Base-by-base conservation (phyloP, 2,797 vertebrate genomes). In the Rhynchonycteris naso region DNA sequence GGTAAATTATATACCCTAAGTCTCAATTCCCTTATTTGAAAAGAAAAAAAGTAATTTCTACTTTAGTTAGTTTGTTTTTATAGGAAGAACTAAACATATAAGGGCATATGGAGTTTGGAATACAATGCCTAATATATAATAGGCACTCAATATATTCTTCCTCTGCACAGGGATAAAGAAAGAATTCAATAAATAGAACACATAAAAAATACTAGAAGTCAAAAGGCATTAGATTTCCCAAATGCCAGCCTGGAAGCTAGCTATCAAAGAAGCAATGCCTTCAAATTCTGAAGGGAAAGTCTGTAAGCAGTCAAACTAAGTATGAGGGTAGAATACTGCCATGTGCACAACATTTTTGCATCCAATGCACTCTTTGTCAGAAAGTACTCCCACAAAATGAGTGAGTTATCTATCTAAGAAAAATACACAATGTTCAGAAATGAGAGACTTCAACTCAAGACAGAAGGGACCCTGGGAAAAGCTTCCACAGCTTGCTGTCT, bases 11-110 rank as follows among this genome's bases (percentile, higher is more conserved):
- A 82, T 13, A 50, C 7, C 35, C n/a, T 76, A 18, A 50, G 52
- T 76, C 63, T 47, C 75, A 81, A 8, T 33, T 86, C 16, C 24
- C 8, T 81, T 68, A 66, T 81, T 76, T 61, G 13, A 90, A 76
- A 88, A 66, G 24, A 71, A 38, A 66, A 92, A 94, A 91, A 85
- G 8, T 30, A 66, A 79, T 92, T 88, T 72, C 54, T 30, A 63
- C 7, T 66, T 88, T 69, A 75, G 18, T 13, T 33, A 26, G 58
- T 63, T 59, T 14, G 35, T 69, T 59, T 59, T 61, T 84, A 16
- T 35, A 47, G 79, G 72, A 65, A 66, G 21, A 26, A 59, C n/a
- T 68, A 54, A 72, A 63, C 22, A 89, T 58, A 52, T 38, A 76
- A 89, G 12, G 21, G 5, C n/a, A 24, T 22, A 35, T 21, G 35